These are phyloP conservation scores for Crypturellus undulatus DNA, from an alignment of 2,113 vertebrate genomes.

Conservation along the genomic window DNA sequence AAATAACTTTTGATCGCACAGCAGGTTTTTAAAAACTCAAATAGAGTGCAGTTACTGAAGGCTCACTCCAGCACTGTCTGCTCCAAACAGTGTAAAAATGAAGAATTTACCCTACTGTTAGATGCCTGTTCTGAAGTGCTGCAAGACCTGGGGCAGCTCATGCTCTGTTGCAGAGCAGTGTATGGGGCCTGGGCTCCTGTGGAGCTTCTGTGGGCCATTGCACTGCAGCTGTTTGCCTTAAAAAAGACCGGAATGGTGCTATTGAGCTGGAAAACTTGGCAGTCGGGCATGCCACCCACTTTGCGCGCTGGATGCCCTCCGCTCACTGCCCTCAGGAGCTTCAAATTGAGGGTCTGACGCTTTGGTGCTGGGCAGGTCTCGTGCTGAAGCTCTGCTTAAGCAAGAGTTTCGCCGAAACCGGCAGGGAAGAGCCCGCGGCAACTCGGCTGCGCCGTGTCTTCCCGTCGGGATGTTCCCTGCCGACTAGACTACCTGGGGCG, in stretches of 20 bases:
- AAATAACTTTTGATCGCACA: not conserved
- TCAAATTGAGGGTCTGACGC: not conserved
- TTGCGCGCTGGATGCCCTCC: not conserved
- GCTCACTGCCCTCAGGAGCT: not conserved
- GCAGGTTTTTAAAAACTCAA: not conserved
- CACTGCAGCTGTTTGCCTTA: not conserved
- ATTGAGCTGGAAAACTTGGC: constrained; percentile 31
- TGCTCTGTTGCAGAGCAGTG: not conserved
- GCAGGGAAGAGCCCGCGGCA: rapidly evolving
- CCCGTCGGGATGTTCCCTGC: not conserved
- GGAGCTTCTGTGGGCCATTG: not conserved
- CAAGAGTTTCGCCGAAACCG: not conserved
- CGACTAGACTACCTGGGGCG: not conserved
- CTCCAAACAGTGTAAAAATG: not conserved
- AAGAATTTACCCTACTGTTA: rapidly evolving
- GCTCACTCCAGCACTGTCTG: rapidly evolving
- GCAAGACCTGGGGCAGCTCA: not conserved
- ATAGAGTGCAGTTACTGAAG: not conserved
- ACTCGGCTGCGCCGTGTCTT: not conserved
- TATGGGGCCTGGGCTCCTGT: not conserved
- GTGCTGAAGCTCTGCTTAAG: not conserved
- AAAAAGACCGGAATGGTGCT: not conserved
- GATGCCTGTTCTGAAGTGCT: rapidly evolving
- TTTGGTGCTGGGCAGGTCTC: rapidly evolving
- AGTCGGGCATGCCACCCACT: constrained; percentile 38